These are phyloP conservation scores for Muraenolepis orangiensis DNA, from an alignment of 2,797 vertebrate genomes.

Conservation along the genomic window DNA sequence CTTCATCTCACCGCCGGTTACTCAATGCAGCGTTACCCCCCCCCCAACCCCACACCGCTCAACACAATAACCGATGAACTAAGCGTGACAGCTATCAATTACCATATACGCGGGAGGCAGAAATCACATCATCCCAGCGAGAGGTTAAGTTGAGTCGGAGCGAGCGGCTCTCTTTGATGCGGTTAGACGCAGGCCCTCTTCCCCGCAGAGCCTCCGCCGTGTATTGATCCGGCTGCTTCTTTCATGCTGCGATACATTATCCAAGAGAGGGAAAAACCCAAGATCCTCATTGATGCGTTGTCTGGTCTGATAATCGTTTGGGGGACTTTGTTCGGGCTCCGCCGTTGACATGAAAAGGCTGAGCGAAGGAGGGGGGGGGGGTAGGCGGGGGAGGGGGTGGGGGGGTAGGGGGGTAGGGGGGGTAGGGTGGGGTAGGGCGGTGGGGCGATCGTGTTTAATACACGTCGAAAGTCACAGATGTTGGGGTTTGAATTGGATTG, in stretches of 20 bases:
- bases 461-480: background rate
- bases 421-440: too few relatives aligned
- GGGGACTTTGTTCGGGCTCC: conserved; percentile 30
- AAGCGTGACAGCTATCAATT: conserved; percentile 16
- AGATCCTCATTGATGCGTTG: conserved; percentile 43
- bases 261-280: conserved; percentile 29
- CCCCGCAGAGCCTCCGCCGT: conserved; percentile 49
- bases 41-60: too few relatives aligned
- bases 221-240: conserved; percentile 57
- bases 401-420: too few relatives aligned
- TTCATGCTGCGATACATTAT: conserved; percentile 60
- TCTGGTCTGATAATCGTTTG: conserved; percentile 53
- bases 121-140: conserved; percentile 48
- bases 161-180: conserved; percentile 55
- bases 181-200: conserved; percentile 53
- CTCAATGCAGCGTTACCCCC: conserved; percentile 25
- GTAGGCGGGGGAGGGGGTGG: too few relatives aligned
- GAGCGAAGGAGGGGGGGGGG: conserved; percentile 5
- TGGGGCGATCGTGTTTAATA: background rate
- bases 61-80: conserved; percentile 14
- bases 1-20: conserved; percentile 38
- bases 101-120: conserved; percentile 18
- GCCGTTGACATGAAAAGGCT: conserved; percentile 34
- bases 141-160: conserved; percentile 50
- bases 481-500: background rate